Evolutionary conservation across 2,888 invertebrate species (phyloP).

Genomic region (Eupithecia subfuscata): DNA sequence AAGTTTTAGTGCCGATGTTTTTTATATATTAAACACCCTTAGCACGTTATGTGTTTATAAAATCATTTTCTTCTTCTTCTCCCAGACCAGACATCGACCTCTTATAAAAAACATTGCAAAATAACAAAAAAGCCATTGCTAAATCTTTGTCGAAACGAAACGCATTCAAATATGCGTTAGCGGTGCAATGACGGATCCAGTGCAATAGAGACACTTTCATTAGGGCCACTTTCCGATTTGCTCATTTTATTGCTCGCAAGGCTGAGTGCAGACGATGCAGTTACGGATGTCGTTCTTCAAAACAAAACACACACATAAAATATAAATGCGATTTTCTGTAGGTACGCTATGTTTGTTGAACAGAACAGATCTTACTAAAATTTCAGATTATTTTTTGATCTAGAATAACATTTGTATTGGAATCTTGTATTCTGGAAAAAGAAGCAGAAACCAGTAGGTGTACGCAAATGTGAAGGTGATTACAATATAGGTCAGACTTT

Average conservation of each 20-base stretch:
- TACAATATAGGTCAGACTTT: neutral
- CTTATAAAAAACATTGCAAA: conserved; percentile 1
- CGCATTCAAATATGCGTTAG: conserved; percentile 39
- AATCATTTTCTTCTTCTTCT: too few species aligned
- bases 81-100: too few species aligned
- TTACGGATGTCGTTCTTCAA: neutral
- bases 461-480: neutral
- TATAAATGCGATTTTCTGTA: neutral
- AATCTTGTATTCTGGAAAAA: neutral
- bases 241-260: conserved; percentile 5
- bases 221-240: conserved; percentile 14
- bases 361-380: too few species aligned
- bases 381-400: too few species aligned
- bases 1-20: too few species aligned
- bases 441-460: neutral
- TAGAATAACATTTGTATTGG: too few species aligned
- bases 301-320: neutral
- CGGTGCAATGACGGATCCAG: conserved; percentile 27
- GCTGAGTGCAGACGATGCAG: neutral
- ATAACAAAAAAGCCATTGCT: conserved; percentile 27
- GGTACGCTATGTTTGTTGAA: neutral
- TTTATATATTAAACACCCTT: too few species aligned
- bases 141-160: conserved; percentile 31
- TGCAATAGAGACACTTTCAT: conserved; percentile 17
- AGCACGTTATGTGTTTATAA: too few species aligned